Base-by-base conservation (phyloP, 2,888 invertebrate species). In the Anorthoa munda region DNA sequence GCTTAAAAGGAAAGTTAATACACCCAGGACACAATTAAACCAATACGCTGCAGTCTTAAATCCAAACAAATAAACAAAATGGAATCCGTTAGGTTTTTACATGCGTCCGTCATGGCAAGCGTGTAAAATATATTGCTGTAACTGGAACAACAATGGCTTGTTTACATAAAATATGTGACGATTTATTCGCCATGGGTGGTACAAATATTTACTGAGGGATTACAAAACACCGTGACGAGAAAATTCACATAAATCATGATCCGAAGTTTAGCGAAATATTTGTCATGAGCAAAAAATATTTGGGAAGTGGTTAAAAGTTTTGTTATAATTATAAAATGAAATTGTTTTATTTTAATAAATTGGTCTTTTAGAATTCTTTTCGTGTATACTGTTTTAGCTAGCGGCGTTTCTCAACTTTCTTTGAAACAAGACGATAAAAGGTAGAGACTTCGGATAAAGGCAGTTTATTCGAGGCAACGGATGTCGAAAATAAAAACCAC, bases 91-190 rank as follows among this genome's bases (percentile, higher is more conserved):
- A 79, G 77, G 79, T 79, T 79, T 83, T 70, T 65, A 26, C 76
- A 73, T 72, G 65, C 23, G 58, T 70, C 66, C 46, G 77, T 83
- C 84, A 81, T 84, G 84, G 89, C 86, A 86, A 85, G 85, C 82
- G 85, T 86, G 82, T 76, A 83, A 89, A 89, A 90, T 90, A 88
- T 83, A 88, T 89, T 75, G 83, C 83, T 79, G 87, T 84, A 86
- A 85, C 88, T 67, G 81, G 65, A 66, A 73, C 72, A 82, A 91
- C 90, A 92, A 91, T 86, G 86, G 90, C 87, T 90, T 89, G 90
- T 91, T 92, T 90, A 82, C 86, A 88, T 90, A 90, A 92, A 92
- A 92, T 90, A 92, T 92, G 88, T 86, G 84, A 79, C 87, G 87
- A 91, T 92, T 91, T 91, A 89, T 91, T 86, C 75, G 74, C 72